Conservation (phyloP, 2,113 vertebrate genomes). For the Climacteris rufus region DNA sequence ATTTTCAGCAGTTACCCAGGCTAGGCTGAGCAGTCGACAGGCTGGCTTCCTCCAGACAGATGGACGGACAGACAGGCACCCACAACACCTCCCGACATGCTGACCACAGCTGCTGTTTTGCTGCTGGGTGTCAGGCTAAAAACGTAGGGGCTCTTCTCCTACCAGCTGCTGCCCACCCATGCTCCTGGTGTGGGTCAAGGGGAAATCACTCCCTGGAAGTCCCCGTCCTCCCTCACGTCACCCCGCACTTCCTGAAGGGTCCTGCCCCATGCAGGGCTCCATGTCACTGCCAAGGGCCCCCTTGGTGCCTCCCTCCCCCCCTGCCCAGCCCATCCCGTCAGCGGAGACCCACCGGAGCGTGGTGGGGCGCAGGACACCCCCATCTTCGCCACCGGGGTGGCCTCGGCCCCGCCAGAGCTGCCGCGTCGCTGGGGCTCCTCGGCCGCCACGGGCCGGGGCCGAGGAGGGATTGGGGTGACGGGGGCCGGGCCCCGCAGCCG, state of each 20-base stretch:
- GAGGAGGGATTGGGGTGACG: background rate
- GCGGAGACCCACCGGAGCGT: background rate
- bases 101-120: accelerated
- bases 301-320: background rate
- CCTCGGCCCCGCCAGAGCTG: background rate
- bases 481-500: background rate
- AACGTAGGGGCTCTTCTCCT: accelerated
- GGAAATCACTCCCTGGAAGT: background rate
- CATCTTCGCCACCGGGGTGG: background rate
- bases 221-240: background rate
- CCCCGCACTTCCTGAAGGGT: background rate
- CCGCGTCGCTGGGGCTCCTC: background rate
- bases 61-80: background rate
- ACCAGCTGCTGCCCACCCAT: background rate
- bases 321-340: background rate
- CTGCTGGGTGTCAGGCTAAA: background rate
- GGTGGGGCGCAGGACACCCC: background rate
- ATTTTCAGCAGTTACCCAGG: background rate
- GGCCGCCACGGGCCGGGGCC: accelerated
- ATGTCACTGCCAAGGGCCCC: accelerated
- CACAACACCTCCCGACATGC: background rate
- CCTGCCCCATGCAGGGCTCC: background rate
- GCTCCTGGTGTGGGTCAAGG: background rate
- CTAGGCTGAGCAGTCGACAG: background rate
- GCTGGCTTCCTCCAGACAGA: background rate